Base-by-base conservation (phyloP, 1,140 invertebrate species). In the Xylocopa sonorina region DNA sequence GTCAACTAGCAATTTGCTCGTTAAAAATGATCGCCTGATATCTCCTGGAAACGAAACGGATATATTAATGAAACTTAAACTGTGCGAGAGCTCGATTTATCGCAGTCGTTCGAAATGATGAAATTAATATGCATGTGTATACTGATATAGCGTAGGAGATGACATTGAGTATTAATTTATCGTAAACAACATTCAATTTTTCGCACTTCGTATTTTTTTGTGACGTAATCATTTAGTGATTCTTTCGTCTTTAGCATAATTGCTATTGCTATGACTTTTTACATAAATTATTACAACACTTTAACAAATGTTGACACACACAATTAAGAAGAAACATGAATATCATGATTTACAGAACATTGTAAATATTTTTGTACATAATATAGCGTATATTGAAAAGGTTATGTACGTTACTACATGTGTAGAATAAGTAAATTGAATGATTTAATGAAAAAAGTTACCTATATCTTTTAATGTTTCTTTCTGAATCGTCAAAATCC, bases 1-100 rank as follows among this genome's bases (percentile, higher is more conserved):
- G 94, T 69, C 96, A 97, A 92, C 91, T 94, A 87, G 96, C 95
- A 16, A 91, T 96, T 72, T 96, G 96, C 18, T 96, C 96, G 66
- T 97, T 96, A 95, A 97, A 97, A 93, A 89, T 86, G 82, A 84
- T 85, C 18, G 24, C 73, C 2, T 85, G 62, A 73, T 57, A 21
- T 12, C 2, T 21, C 6, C 29, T 73, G 41, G 18, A 34, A 63
- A 18, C 3, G 16, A 32, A 55, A 3, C 43, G 41, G 58, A 63
- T 55, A 53, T 21, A 5, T 32, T 57, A 48, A 3, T 7, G n/a
- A n/a, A 10, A 53, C 16, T 41, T 18, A 0, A 21, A 16, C 38
- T 24, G 24, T 9, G 12, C 21, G 41, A 46, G 50, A 5, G 16
- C 34, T 9, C 3, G 12, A 41, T 27, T 5, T 27, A 16, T 21